phyloP scores from a whole-genome alignment of 2,888 invertebrate species.

The Diaphora mendica region DNA sequence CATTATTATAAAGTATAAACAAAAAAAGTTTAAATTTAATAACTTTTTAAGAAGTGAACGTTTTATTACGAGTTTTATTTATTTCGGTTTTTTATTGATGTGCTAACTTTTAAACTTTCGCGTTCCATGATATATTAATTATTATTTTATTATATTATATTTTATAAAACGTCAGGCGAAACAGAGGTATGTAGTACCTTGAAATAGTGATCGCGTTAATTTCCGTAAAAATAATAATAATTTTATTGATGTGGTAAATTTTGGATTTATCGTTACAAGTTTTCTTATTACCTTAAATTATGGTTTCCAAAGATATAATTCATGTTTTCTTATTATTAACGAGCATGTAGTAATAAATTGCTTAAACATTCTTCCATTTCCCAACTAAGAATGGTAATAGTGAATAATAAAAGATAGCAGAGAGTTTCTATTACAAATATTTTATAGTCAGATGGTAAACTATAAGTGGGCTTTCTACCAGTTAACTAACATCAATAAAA shows the following conservation, averaged over 20 bases:
- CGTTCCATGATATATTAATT: too few relatives aligned
- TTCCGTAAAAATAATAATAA: too few relatives aligned
- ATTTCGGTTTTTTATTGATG: too few relatives aligned
- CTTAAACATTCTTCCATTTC: background rate
- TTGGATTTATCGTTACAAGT: background rate
- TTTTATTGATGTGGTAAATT: too few relatives aligned
- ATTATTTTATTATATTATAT: too few relatives aligned
- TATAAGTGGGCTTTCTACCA: background rate
- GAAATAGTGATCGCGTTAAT: too few relatives aligned
- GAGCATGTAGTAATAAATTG: background rate
- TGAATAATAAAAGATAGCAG: background rate
- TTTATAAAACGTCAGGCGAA: too few relatives aligned
- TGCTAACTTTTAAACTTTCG: too few relatives aligned
- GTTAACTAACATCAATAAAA: conserved; percentile 9
- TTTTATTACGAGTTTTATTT: too few relatives aligned
- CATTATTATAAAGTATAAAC: too few relatives aligned
- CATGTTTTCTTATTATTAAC: background rate
- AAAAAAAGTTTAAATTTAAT: background rate
- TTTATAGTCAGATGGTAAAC: background rate
- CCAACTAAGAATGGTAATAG: background rate
- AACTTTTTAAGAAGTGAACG: background rate
- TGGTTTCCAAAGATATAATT: background rate
- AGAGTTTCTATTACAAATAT: background rate
- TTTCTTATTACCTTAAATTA: background rate
- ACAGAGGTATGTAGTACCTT: too few relatives aligned